Base-by-base conservation (phyloP, 2,113 vertebrate species). In the Pollachius pollachius region DNA sequence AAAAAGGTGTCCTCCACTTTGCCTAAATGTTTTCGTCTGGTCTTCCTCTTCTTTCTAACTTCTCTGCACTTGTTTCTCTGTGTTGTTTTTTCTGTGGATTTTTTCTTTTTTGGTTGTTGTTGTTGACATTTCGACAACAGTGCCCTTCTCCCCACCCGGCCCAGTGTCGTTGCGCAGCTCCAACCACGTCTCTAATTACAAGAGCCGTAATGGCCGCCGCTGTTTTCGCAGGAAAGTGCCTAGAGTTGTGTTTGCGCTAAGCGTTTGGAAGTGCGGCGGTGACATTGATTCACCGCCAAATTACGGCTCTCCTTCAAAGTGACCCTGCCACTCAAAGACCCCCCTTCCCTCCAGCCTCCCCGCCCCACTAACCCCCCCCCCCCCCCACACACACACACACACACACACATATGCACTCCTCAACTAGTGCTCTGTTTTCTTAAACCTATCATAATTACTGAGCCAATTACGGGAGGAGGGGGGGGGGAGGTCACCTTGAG, bases 141-240 rank as follows among this genome's bases (percentile, higher is more conserved):
- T 66, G 73, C 72, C 72, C 66, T 78, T 87, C 75, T 80, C 73
- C 80, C 81, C 62, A 67, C 52, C 30, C 57, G 74, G 72, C 62
- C 77, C 77, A 1, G 73, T 81, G 84, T 84, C 65, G 73, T 81
- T 81, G 72, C 64, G 72, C 73, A 72, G 80, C 83, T 83, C 73
- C 85, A 80, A 80, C 80, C 73, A 66, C 65, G 82, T 84, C 89
- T 89, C 88, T 90, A 87, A 93, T 91, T 91, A 88, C 84, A 70
- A 81, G 76, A 65, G 79, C 16, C 62, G 84, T 88, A 91, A 90
- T 87, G 82, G 85, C 82, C 81, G 82, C 78, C 73, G 67, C 77
- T 89, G 85, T 89, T 91, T 87, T 78, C 80, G 25, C 72, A 59
- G 69, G 34, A 69, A 85, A 84, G 79, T 74, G 87, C 86, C 86